Conservation (phyloP, 2,113 vertebrate genomes). For the Takifugu bimaculatus region DNA sequence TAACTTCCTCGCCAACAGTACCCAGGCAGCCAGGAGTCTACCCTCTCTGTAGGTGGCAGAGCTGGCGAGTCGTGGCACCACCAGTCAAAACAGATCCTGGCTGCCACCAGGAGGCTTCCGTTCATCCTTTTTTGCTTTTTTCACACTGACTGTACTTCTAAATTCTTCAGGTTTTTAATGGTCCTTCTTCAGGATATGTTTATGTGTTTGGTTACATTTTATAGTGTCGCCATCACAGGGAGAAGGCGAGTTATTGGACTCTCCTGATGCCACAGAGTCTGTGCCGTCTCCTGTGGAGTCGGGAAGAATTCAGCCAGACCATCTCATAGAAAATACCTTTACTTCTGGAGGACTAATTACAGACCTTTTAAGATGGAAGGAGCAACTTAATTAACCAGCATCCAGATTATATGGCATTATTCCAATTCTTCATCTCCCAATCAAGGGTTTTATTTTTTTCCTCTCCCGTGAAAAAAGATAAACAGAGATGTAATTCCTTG, state of each 20-base stretch:
- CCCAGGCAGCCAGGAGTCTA: constrained; percentile 56
- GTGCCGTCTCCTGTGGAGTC: constrained; percentile 31
- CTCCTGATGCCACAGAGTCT: constrained; percentile 48
- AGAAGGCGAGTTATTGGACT: constrained; percentile 54
- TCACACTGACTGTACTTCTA: constrained; percentile 35
- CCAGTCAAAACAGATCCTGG: constrained; percentile 33
- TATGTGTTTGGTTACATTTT: constrained; percentile 58
- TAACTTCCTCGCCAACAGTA: constrained; percentile 75
- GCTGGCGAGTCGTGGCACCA: constrained; percentile 56
- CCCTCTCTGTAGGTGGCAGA: constrained; percentile 63
- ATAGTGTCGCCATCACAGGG: constrained; percentile 47
- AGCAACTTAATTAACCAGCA: constrained; percentile 66
- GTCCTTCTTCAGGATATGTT: constrained; percentile 44
- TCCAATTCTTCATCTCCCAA: constrained; percentile 23
- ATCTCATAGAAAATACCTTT: constrained; percentile 59
- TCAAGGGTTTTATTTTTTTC: background rate
- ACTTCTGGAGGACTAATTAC: constrained; percentile 64
- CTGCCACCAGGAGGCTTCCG: constrained; percentile 23
- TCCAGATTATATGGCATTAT: constrained; percentile 50
- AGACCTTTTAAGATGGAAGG: constrained; percentile 52
- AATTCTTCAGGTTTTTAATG: constrained; percentile 58
- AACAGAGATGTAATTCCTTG: constrained; percentile 33
- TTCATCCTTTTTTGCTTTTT: constrained; percentile 41
- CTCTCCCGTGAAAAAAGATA: background rate
- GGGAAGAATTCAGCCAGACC: constrained; percentile 55